Conservation (phyloP, 2,113 vertebrate species). For the Melanostigma gelatinosum region DNA sequence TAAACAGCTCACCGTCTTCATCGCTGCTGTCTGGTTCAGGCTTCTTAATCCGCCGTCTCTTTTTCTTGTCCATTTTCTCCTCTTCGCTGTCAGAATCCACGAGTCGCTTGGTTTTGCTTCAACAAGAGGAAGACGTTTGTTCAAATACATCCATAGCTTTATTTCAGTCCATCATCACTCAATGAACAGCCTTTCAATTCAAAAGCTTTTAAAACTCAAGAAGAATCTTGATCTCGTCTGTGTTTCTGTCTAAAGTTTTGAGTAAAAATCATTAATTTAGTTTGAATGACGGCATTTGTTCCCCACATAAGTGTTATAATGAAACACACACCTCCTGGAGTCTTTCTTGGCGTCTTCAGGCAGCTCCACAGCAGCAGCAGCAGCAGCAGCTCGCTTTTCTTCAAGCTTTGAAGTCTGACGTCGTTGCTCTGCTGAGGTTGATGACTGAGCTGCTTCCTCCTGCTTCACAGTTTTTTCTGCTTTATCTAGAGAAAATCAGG, state of each 20-base stretch:
- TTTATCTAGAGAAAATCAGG: conserved; percentile 56
- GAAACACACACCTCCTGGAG: conserved; percentile 45
- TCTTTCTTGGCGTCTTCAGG: conserved; percentile 63
- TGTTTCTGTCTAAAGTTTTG: not conserved
- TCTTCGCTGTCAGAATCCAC: conserved; percentile 85
- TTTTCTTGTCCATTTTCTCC: conserved; percentile 87
- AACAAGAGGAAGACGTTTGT: not conserved
- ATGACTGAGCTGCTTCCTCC: conserved; percentile 40
- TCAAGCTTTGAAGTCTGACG: conserved; percentile 54
- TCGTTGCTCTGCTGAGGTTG: conserved; percentile 60
- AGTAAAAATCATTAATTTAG: not conserved
- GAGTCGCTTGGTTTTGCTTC: conserved; percentile 84
- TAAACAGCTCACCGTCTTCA: conserved; percentile 86
- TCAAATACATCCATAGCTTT: not conserved
- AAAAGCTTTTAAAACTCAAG: not conserved
- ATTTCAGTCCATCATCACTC: not conserved
- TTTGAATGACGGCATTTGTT: not conserved
- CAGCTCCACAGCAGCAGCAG: conserved; percentile 68
- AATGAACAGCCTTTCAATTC: not conserved
- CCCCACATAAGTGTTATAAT: not conserved
- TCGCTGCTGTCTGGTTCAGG: conserved; percentile 92
- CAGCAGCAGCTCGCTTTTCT: conserved; percentile 62
- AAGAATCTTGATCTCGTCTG: not conserved
- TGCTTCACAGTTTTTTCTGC: conserved; percentile 66
- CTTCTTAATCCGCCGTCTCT: conserved; percentile 89